Conservation (phyloP, 2,888 invertebrate genomes). For the Keiferia lycopersicella region DNA sequence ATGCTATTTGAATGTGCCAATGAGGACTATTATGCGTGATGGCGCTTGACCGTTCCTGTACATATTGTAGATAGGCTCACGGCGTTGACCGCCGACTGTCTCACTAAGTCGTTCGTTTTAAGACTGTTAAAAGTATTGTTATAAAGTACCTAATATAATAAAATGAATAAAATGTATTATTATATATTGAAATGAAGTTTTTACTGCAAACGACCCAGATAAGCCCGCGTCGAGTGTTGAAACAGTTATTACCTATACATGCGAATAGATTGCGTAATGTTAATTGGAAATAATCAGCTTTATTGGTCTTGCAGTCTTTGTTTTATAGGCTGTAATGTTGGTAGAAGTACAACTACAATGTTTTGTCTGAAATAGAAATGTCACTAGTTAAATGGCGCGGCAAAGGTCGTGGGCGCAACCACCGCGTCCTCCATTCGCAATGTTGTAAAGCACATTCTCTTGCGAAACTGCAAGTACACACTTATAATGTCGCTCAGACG, state of each 20-base stretch:
- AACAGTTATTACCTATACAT: constrained; percentile 25
- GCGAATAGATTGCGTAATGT: constrained; percentile 35
- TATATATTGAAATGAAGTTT: constrained; percentile 42
- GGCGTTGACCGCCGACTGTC: constrained; percentile 69
- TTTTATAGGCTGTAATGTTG: constrained; percentile 34
- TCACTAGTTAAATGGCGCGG: constrained; percentile 40
- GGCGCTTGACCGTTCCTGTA: constrained; percentile 31
- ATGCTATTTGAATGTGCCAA: constrained; percentile 29
- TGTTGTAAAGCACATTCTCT: constrained; percentile 42
- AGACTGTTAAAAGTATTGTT: constrained; percentile 82
- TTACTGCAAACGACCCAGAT: constrained; percentile 27
- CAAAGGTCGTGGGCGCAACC: constrained; percentile 46
- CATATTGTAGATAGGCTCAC: constrained; percentile 62
- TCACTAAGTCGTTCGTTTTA: constrained; percentile 78
- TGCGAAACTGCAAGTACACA: constrained; percentile 41
- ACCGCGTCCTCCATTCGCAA: constrained; percentile 40
- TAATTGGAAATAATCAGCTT: constrained; percentile 37
- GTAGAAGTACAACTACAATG: constrained; percentile 28
- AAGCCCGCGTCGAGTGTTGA: constrained; percentile 17
- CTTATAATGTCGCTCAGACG: not conserved
- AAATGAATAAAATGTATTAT: constrained; percentile 61
- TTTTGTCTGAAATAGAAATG: constrained; percentile 46
- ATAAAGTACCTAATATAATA: constrained; percentile 73
- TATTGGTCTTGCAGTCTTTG: constrained; percentile 34
- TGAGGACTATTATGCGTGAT: constrained; percentile 25